Conservation (phyloP, 64 coral and sea anemone genomes). For the Pocillopora verrucosa region DNA sequence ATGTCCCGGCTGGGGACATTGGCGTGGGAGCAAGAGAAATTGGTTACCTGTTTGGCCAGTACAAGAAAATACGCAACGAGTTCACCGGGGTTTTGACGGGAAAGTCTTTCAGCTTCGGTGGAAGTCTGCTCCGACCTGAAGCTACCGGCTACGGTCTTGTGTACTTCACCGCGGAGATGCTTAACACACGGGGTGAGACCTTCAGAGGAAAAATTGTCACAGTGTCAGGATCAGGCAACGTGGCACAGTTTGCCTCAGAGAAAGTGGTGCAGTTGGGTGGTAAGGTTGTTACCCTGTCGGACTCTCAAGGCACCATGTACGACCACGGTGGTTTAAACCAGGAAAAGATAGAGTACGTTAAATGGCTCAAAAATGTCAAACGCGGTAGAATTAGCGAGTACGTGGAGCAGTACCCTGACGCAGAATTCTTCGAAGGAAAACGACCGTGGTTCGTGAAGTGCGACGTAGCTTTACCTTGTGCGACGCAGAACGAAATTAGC, state of each 20-base stretch:
- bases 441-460: slow-evolving; percentile 87
- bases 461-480: slow-evolving; percentile 83
- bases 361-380: slow-evolving; percentile 80
- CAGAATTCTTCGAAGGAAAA: slow-evolving; percentile 71
- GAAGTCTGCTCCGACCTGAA: slow-evolving; percentile 85
- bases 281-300: slow-evolving; percentile 81
- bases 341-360: slow-evolving; percentile 81
- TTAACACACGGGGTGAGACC: slow-evolving; percentile 68
- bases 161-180: slow-evolving; percentile 94
- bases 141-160: slow-evolving; percentile 90
- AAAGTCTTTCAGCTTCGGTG: slow-evolving; percentile 68
- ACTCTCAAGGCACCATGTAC: slow-evolving; percentile 76
- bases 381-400: slow-evolving; percentile 85
- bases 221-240: slow-evolving; percentile 85
- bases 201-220: slow-evolving; percentile 81
- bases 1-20: slow-evolving; percentile 90
- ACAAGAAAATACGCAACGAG: slow-evolving; percentile 91
- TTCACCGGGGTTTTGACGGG: slow-evolving; percentile 92
- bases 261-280: slow-evolving; percentile 82
- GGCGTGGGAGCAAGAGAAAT: slow-evolving; percentile 92
- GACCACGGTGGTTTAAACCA: slow-evolving; percentile 79
- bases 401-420: slow-evolving; percentile 58
- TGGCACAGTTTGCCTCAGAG: slow-evolving; percentile 86
- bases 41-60: slow-evolving; percentile 95
- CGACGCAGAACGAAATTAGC: slow-evolving; percentile 85